Evolutionary conservation across 2,888 invertebrate species (phyloP), one percentile per base, ranked within the genome.

Genomic region (Alloplasta piceator): DNA sequence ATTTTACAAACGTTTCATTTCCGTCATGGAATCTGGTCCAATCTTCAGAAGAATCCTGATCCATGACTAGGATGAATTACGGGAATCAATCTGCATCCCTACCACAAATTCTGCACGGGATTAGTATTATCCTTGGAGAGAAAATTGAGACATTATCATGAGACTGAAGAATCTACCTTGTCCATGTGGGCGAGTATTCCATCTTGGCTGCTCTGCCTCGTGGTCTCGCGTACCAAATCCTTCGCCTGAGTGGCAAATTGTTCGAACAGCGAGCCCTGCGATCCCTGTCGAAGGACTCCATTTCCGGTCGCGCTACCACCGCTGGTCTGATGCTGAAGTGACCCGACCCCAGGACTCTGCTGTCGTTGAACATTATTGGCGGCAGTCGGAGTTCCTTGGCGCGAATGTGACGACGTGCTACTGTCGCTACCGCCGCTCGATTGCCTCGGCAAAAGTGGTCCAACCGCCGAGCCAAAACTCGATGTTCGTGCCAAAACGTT

Each of bases 171-270:
- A 50, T 14, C 5, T 93, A 97, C 97, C 95, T 98, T 98, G 89
- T 98, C 98, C 94, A 98, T 96, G 83, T 98, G 98, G 1, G 97
- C 97, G 6, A 98, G 93, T 5, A 97, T 90, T 38, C 97, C 97
- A 91, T 98, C 98, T 91, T 98, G 98, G 87, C 97, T 97, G 91
- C 96, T 96, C 91, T 98, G 98, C 1, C 97, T 93, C 0, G 97
- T 97, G 0, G 97, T 97, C 90, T 98, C 98, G 63, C 96, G 94
- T 1, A 98, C 97, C 75, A 98, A 92, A 87, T 98, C 98, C 91
- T 98, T 97, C 9, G 98, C 98, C 89, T 98, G 98, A 0, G 95
- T 95, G 4, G 98, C 96, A 89, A 98, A 96, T 88, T 97, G 97
- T 91, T 98, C 98, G 86, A 98, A 94, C 1, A 98, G 92, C 0